These are phyloP conservation scores for Poeciliopsis paucimaculata DNA, from an alignment of 2,797 vertebrate species.

Conservation along the genomic window DNA sequence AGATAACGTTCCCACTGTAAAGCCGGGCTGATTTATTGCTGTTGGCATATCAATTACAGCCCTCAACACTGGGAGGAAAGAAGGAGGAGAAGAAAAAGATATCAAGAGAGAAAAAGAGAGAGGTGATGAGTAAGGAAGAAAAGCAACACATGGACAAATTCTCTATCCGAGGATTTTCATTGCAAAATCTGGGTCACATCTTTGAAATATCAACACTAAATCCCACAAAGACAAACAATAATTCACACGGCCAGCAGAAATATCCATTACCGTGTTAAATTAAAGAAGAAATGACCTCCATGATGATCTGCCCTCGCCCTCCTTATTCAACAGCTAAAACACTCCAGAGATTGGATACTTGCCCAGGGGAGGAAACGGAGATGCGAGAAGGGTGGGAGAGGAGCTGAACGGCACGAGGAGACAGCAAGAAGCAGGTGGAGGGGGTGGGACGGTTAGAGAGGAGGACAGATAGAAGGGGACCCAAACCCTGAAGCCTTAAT, in stretches of 20 bases:
- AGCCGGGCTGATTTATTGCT: conserved; percentile 83
- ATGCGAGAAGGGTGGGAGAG: conserved; percentile 30
- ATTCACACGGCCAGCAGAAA: not conserved
- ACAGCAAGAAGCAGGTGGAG: conserved; percentile 33
- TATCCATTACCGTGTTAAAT: not conserved
- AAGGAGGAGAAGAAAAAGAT: conserved; percentile 13
- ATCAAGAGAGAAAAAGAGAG: conserved; percentile 17
- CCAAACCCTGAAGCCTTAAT: conserved; percentile 67
- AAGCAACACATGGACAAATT: conserved; percentile 36
- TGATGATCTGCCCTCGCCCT: conserved; percentile 60
- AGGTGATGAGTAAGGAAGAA: conserved; percentile 45
- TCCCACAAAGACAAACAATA: conserved; percentile 1
- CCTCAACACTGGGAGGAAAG: conserved; percentile 59
- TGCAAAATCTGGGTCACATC: conserved; percentile 58
- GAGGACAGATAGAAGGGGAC: conserved; percentile 57
- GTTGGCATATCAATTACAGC: conserved; percentile 86
- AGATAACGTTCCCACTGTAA: conserved; percentile 75
- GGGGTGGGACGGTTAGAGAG: conserved; percentile 48
- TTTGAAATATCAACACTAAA: conserved; percentile 10
- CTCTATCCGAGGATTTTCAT: conserved; percentile 38
- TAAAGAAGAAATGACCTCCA: conserved; percentile 43
- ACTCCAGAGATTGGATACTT: conserved; percentile 61
- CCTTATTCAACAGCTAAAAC: conserved; percentile 52
- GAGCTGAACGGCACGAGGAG: conserved; percentile 40
- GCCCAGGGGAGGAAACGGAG: conserved; percentile 44